phyloP scores from a whole-genome alignment of 2,888 invertebrate species.

The Luperina testacea region DNA sequence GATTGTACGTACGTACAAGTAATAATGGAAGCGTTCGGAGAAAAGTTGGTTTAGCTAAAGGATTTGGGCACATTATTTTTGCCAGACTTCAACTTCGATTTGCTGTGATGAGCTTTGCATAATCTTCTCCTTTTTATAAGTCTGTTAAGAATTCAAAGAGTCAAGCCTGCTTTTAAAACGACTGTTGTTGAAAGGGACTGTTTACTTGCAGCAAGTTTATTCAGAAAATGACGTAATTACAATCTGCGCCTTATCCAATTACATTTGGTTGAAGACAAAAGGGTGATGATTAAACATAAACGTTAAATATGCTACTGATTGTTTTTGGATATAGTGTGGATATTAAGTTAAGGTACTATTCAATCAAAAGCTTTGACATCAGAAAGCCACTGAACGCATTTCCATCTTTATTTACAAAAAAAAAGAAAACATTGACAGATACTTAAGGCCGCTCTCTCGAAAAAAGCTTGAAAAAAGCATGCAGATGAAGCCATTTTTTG shows the following conservation, averaged over 20 bases:
- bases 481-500: too few species aligned
- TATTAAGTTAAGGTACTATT: conserved; percentile 2
- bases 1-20: conserved; percentile 5
- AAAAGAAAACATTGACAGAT: not conserved
- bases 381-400: not conserved
- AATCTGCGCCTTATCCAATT: not conserved
- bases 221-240: not conserved
- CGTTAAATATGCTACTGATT: too few species aligned
- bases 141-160: conserved; percentile 3
- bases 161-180: conserved; percentile 2
- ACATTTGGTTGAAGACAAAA: not conserved
- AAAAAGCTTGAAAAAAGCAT: too few species aligned
- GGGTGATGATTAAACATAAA: not conserved
- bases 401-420: too few species aligned
- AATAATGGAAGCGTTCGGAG: not conserved
- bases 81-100: conserved; percentile 1
- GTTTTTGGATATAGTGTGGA: too few species aligned
- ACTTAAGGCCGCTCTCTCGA: too few species aligned
- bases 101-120: conserved; percentile 22
- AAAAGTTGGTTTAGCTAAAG: not conserved
- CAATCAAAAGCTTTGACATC: not conserved
- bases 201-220: not conserved
- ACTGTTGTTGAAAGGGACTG: not conserved
- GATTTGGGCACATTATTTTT: conserved; percentile 30
- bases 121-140: conserved; percentile 11